A percentile compares a stretch with the other conserved stretches of the same genome.
These are phyloP conservation scores for Teleogryllus oceanicus DNA, from an alignment of 2,888 invertebrate genomes.

Conservation along the genomic window DNA sequence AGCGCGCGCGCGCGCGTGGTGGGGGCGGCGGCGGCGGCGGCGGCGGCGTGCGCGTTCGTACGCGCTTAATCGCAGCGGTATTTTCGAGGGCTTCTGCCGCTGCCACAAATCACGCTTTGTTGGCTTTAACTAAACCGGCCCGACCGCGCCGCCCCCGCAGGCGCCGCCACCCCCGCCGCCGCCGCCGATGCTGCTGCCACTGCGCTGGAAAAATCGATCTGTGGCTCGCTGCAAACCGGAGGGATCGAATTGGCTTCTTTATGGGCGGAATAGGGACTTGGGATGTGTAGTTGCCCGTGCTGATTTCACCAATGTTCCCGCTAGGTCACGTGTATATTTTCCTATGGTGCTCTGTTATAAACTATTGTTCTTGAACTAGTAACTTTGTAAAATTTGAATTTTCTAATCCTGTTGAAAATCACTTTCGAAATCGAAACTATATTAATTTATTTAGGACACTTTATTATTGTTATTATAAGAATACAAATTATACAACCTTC, in stretches of 20 bases:
- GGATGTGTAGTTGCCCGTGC: not conserved
- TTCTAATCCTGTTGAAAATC: too few species aligned
- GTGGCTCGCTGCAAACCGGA: not conserved
- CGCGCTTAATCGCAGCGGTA: conserved; percentile 3
- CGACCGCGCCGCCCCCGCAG: not conserved
- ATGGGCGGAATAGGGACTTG: not conserved
- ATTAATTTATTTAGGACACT: too few species aligned
- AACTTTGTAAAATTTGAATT: too few species aligned
- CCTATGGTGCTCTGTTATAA: too few species aligned
- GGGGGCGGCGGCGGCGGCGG: not conserved
- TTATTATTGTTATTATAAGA: too few species aligned
- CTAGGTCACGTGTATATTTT: too few species aligned
- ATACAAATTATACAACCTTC: too few species aligned
- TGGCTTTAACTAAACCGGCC: conserved; percentile 9
- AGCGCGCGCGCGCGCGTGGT: not conserved
- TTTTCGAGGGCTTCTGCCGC: conserved; percentile 8
- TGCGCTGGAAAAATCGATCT: not conserved
- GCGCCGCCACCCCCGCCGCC: not conserved
- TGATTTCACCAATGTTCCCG: too few species aligned
- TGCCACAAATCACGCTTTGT: conserved; percentile 18
- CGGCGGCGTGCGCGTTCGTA: not conserved
- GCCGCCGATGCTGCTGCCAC: not conserved
- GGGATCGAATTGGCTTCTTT: not conserved
- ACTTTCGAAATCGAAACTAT: too few species aligned
- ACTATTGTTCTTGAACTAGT: too few species aligned